Evolutionary conservation across 2,113 vertebrate genomes (phyloP).

Genomic region (Isurus oxyrinchus): DNA sequence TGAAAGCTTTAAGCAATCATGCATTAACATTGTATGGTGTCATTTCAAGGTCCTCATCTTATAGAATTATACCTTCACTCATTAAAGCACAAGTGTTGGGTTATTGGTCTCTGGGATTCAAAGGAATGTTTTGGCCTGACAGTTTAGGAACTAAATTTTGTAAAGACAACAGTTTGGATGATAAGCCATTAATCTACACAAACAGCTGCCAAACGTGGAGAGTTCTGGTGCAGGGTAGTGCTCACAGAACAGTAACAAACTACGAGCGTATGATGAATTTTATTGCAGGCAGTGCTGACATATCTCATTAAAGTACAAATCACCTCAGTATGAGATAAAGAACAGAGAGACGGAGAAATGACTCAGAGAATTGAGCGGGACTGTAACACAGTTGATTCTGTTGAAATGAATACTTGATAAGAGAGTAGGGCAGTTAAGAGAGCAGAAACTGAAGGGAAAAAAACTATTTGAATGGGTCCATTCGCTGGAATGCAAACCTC

Average conservation of each 20-base stretch:
- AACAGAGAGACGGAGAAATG: constrained; percentile 12
- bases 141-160: not conserved
- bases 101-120: constrained; percentile 12
- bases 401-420: constrained; percentile 27
- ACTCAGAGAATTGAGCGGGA: not conserved
- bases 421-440: not conserved
- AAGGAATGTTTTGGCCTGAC: not conserved
- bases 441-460: constrained; percentile 10
- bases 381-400: constrained; percentile 23
- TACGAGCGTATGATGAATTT: constrained; percentile 15
- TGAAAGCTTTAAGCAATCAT: not conserved
- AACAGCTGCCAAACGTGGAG: not conserved
- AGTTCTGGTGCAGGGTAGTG: too few relatives aligned
- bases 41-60: not conserved
- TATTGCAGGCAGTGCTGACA: constrained; percentile 34
- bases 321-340: constrained; percentile 31
- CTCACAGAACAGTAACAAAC: not conserved
- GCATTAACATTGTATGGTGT: not conserved
- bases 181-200: constrained; percentile 24
- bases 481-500: constrained; percentile 21
- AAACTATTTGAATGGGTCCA: not conserved
- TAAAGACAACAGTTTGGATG: not conserved
- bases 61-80: not conserved
- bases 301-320: constrained; percentile 37
- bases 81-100: not conserved